Evolutionary conservation across 2,888 invertebrate species (phyloP).

Genomic region (Oxystoma pomonae): DNA sequence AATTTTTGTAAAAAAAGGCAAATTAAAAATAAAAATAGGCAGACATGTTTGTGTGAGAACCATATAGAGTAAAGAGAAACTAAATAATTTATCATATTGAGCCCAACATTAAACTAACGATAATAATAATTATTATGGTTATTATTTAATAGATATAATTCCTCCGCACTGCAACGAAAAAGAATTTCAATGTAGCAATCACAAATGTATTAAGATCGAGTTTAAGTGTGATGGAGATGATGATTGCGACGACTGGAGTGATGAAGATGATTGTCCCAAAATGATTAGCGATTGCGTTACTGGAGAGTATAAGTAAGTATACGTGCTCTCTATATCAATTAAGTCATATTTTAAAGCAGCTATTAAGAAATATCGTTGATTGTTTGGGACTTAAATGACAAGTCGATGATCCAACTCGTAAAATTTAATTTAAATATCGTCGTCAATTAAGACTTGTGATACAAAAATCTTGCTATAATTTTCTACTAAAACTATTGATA

Average conservation of each 20-base stretch:
- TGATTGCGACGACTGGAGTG: constrained; percentile 85
- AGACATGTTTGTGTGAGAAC: neutral
- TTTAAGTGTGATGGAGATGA: constrained; percentile 83
- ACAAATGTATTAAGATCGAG: constrained; percentile 67
- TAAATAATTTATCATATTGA: too few relatives aligned
- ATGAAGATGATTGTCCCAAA: constrained; percentile 73
- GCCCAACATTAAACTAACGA: neutral
- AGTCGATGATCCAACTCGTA: too few relatives aligned
- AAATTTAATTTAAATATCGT: too few relatives aligned
- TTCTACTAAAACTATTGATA: too few relatives aligned
- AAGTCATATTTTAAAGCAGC: too few relatives aligned
- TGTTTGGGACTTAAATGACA: too few relatives aligned
- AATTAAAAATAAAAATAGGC: neutral
- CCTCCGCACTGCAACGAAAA: constrained; percentile 65
- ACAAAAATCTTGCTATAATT: too few relatives aligned
- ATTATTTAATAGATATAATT: constrained; percentile 40
- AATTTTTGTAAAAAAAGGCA: neutral
- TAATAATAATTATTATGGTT: constrained; percentile 6
- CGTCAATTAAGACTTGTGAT: too few relatives aligned
- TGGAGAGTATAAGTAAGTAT: constrained; percentile 65
- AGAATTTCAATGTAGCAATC: constrained; percentile 68
- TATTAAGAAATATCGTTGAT: too few relatives aligned
- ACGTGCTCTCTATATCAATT: too few relatives aligned
- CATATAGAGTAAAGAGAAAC: too few relatives aligned
- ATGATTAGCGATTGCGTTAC: constrained; percentile 60